Percentiles rank a stretch among this genome's conserved stretches.
phyloP scores from a whole-genome alignment of 2,888 invertebrate species.

The Acleris literana region DNA sequence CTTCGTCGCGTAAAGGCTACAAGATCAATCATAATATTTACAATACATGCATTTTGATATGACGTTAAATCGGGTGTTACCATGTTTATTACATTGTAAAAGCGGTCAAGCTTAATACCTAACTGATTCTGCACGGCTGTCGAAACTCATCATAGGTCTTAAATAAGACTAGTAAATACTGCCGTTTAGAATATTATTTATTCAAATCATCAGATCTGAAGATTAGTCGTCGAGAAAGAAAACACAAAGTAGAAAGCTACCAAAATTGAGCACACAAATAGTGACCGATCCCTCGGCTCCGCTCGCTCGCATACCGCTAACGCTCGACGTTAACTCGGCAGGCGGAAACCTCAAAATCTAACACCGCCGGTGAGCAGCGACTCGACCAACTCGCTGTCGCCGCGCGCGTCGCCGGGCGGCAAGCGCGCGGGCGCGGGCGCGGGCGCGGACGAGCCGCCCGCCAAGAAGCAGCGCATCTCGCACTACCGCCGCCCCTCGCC shows the following conservation, averaged over 20 bases:
- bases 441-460: slow-evolving; percentile 72
- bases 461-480: slow-evolving; percentile 94
- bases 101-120: too few relatives aligned
- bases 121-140: too few relatives aligned
- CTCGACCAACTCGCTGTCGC: slow-evolving; percentile 92
- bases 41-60: background rate
- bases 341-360: slow-evolving; percentile 95
- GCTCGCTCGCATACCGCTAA: background rate
- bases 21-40: slow-evolving; percentile 5
- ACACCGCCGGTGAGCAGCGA: slow-evolving; percentile 95
- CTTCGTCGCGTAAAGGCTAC: slow-evolving; percentile 10
- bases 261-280: too few relatives aligned
- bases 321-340: slow-evolving; percentile 49
- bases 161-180: too few relatives aligned
- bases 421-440: slow-evolving; percentile 85
- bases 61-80: background rate
- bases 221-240: too few relatives aligned
- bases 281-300: too few relatives aligned
- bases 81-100: too few relatives aligned
- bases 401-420: slow-evolving; percentile 83
- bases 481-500: slow-evolving; percentile 85
- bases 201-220: too few relatives aligned
- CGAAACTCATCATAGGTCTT: too few relatives aligned
- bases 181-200: too few relatives aligned
- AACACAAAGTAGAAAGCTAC: too few relatives aligned